Evolutionary conservation across 2,888 invertebrate species (phyloP), one percentile per base, ranked within the genome.

Genomic region (Cosmorhoe ocellata): DNA sequence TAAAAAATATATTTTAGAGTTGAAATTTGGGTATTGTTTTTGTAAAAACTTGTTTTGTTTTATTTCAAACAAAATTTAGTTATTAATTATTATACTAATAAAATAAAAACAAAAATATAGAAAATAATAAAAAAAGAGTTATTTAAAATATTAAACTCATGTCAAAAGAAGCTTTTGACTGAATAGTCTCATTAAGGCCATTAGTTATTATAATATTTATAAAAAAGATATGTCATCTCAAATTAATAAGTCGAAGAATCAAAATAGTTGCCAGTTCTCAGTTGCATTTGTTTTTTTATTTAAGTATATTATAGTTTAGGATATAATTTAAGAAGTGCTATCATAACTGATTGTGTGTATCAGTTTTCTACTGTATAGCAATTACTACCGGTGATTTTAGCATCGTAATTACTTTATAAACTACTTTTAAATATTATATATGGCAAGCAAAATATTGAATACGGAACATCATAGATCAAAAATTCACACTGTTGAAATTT

Each of bases 401-500:
- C 55, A 54, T 53, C 54, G 55, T 42, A 61, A 58, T 61, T 53
- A 58, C 41, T 58, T 59, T 59, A 58, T 60, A 58, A 60, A 67
- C 74, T 71, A 75, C 70, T 69, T 70, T 72, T 62, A 24, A 59
- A 72, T 71, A 79, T 78, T 76, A 69, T 76, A 70, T 79, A 84
- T 87, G 89, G 89, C 89, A 89, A 89, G 89, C 87, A 78, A 80
- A 78, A 71, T 74, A 72, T 73, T 67, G 66, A 78, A 67, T 69
- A 75, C 67, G 74, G 76, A 78, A 72, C 50, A 53, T 58, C 67
- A 58, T 67, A 64, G 56, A 63, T 79, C 70, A 74, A 81, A 81
- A 79, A 77, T 78, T 81, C 79, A 80, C 81, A 80, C 73, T 81
- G 82, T 81, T 86, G 74, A 80, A 87, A 85, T 89, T 87, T 89